Evolutionary conservation across 1,140 invertebrate genomes (phyloP), one percentile per base, ranked within the genome.

Genomic region (Trigoniulus corallinus): DNA sequence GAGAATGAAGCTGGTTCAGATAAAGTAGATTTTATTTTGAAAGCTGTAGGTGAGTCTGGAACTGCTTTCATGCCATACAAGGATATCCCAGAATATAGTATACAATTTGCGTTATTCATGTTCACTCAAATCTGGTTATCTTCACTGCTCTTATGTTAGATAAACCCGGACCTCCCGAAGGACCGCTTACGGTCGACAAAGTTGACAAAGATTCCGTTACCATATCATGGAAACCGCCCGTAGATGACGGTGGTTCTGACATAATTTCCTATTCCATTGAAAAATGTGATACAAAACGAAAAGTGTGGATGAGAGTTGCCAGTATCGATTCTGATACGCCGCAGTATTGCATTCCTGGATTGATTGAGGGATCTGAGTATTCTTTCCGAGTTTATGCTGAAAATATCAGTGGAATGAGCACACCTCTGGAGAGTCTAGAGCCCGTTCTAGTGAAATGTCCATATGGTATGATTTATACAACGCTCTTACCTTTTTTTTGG

Each of bases 371-470:
- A 56, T 70, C 74, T 20, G 79, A 85, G 59, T 93, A 92, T 59
- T 77, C 82, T 66, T 92, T 89, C 71, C 73, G 86, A 54, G 77
- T 93, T 20, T 75, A 80, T 54, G 86, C 86, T 24, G 77, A 77
- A 54, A 93, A 92, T 67, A 74, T 80, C 4, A 74, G 86, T 48
- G 87, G 86, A 3, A 64, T 72, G 18, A 85, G 85, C 10, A 81
- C 85, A 57, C 74, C 81, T 3, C 64, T 81, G 20, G 76, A 81
- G 64, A 57, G 50, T 50, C 56, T 39, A 20, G 77, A 82, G 40
- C 61, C 75, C 1, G 75, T 84, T 18, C 70, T 72, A 26, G 74
- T 81, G 39, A 80, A 76, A 58, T 68, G 67, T 53, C 70, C 71
- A 59, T 75, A 73, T 49, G 75, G 77, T 79, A 67, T 59, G 4